Percentiles rank a stretch among this genome's conserved stretches.
phyloP scores from a whole-genome alignment of 2,113 vertebrate species.

The Mystacornis crossleyi region DNA sequence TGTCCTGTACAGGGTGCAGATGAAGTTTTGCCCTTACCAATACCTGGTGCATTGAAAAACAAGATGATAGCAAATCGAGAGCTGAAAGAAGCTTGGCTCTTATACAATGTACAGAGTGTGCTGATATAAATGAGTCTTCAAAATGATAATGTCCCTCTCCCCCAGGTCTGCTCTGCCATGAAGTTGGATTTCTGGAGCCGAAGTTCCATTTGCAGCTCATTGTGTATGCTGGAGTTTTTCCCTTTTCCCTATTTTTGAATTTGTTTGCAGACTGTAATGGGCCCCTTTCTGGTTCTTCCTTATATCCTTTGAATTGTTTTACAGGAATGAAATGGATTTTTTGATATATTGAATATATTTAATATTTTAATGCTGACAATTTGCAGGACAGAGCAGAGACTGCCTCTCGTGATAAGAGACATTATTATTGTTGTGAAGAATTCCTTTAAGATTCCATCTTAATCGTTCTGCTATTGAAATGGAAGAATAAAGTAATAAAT shows the following conservation, averaged over 20 bases:
- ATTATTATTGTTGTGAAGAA: constrained; percentile 73
- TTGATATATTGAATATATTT: constrained; percentile 60
- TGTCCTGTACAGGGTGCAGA: neutral
- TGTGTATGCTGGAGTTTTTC: neutral
- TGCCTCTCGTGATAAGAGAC: constrained; percentile 67
- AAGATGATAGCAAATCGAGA: neutral
- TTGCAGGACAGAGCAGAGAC: constrained; percentile 65
- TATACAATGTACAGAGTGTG: neutral
- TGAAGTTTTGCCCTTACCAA: neutral
- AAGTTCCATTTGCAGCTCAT: constrained; percentile 30
- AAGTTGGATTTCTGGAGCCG: neutral
- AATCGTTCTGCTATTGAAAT: constrained; percentile 73
- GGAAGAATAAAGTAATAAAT: constrained; percentile 76
- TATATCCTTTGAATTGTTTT: constrained; percentile 39
- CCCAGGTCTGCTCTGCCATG: neutral
- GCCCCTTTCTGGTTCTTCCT: constrained; percentile 28
- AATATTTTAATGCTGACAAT: constrained; percentile 66
- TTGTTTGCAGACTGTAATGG: constrained; percentile 39
- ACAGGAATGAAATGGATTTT: constrained; percentile 45
- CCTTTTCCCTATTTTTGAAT: neutral
- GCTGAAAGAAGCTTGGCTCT: neutral
- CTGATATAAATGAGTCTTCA: constrained; percentile 44
- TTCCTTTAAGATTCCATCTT: constrained; percentile 76
- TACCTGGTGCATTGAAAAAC: neutral
- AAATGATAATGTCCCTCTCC: constrained; percentile 22